phyloP scores from a whole-genome alignment of 2,888 invertebrate species.

The Caenorhabditis japonica region DNA sequence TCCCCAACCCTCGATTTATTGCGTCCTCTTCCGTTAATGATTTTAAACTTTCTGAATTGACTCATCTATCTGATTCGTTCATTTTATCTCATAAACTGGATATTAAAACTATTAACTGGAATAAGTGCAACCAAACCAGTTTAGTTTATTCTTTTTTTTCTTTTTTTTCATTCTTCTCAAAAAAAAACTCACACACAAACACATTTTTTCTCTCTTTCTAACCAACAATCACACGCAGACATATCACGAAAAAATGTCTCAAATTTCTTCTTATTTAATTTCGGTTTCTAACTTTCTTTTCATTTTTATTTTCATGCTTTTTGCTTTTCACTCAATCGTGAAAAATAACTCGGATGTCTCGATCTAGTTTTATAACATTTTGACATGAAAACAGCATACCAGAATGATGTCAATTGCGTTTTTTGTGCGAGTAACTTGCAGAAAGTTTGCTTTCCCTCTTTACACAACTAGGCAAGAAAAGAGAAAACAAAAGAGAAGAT shows the following conservation, averaged over 20 bases:
- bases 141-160: too few species aligned
- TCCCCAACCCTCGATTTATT: too few species aligned
- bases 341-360: not conserved
- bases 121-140: too few species aligned
- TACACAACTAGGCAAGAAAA: constrained; percentile 7
- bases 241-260: constrained; percentile 37
- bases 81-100: not conserved
- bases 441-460: constrained; percentile 5
- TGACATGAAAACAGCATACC: not conserved
- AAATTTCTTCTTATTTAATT: too few species aligned
- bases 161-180: not conserved
- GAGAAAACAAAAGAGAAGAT: not conserved
- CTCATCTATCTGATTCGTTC: constrained; percentile 1
- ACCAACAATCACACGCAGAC: constrained; percentile 11
- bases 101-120: too few species aligned
- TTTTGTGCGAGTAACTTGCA: constrained; percentile 12
- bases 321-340: not conserved
- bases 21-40: constrained; percentile 35
- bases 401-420: constrained; percentile 7
- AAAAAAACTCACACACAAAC: not conserved
- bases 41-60: constrained; percentile 42
- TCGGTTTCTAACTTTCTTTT: constrained; percentile 14
- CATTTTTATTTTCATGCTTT: constrained; percentile 28
- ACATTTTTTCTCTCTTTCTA: not conserved
- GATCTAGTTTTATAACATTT: constrained; percentile 11